Evolutionary conservation across 2,113 vertebrate species (phyloP), one percentile per base, ranked within the genome.

Genomic region (Corvus hawaiiensis): DNA sequence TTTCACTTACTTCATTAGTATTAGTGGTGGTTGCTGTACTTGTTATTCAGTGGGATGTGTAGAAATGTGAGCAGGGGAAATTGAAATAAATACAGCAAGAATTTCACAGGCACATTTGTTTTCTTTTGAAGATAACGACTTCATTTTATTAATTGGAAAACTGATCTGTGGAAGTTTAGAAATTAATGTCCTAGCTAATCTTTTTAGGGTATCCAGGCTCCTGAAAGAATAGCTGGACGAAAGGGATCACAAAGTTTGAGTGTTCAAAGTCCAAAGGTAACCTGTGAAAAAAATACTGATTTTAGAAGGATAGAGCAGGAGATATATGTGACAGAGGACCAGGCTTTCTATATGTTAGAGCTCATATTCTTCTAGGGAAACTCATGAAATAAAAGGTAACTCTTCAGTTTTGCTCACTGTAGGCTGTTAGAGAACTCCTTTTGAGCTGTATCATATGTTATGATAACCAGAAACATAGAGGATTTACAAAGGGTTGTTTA

Each of bases 391-490:
- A 51, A 56, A 67, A 62, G 18, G 8, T 43, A 67, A 12, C 26
- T 52, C 30, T 67, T 55, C 54, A 19, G 32, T 73, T 83, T 75
- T 33, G 19, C 52, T 69, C n/a, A 26, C 8, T 59, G 6, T 64
- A 44, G 13, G 26, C 49, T 80, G 21, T 64, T 58, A 28, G 1
- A 73, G 16, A 62, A 26, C 11, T n/a, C 18, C 7, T n/a, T 21
- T 67, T 58, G 22, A 74, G 23, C 6, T 48, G 0, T 66, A 9
- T 64, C 20, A 1, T 59, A 21, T 1, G 0, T 58, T 83, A 18
- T 44, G 18, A 26, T 73, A 63, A 73, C 8, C 30, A 79, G 41
- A 72, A 46, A 16, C 17, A 26, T 7, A 35, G 26, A 72, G 14
- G 9, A 51, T 81, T 67, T 89, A 43, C 11, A 51, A 37, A 46